These are phyloP conservation scores for Phrixothrix hirtus DNA, from an alignment of 2,888 invertebrate species.

Conservation along the genomic window DNA sequence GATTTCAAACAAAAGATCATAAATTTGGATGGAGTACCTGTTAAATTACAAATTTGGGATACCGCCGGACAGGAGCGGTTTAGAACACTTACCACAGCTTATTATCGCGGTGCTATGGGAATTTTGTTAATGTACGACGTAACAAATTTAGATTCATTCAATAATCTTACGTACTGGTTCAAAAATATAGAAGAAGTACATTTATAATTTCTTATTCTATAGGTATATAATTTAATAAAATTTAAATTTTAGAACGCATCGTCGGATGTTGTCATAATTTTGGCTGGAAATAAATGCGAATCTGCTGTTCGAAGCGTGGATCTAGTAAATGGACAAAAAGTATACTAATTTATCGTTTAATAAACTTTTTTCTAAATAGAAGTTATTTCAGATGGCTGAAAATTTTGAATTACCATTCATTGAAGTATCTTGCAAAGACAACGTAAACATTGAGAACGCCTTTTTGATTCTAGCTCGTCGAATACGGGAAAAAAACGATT, in stretches of 20 bases:
- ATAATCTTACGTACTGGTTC: conserved; percentile 88
- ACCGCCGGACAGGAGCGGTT: conserved; percentile 78
- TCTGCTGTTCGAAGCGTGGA: conserved; percentile 76
- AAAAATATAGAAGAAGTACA: conserved; percentile 89
- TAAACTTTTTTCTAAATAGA: conserved; percentile 2
- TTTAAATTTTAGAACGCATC: conserved; percentile 82
- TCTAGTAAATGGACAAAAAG: conserved; percentile 79
- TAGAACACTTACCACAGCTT: conserved; percentile 83
- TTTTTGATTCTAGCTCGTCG: conserved; percentile 79
- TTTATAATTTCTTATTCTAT: no score
- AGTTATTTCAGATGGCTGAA: conserved; percentile 72
- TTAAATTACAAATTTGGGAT: conserved; percentile 87
- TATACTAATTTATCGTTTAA: conserved; percentile 46
- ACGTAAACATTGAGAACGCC: conserved; percentile 83
- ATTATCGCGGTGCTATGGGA: conserved; percentile 90
- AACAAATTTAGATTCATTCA: conserved; percentile 87
- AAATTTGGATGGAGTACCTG: conserved; percentile 81
- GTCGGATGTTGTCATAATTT: conserved; percentile 82
- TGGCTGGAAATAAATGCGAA: conserved; percentile 86
- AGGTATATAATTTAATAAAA: no score
- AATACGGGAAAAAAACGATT: conserved; percentile 79
- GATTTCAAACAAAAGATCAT: conserved; percentile 90
- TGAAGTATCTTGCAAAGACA: conserved; percentile 85
- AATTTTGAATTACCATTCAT: conserved; percentile 88
- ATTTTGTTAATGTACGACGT: conserved; percentile 90